Conservation (phyloP, 2,113 vertebrate genomes). For the Dipodomys spectabilis region DNA sequence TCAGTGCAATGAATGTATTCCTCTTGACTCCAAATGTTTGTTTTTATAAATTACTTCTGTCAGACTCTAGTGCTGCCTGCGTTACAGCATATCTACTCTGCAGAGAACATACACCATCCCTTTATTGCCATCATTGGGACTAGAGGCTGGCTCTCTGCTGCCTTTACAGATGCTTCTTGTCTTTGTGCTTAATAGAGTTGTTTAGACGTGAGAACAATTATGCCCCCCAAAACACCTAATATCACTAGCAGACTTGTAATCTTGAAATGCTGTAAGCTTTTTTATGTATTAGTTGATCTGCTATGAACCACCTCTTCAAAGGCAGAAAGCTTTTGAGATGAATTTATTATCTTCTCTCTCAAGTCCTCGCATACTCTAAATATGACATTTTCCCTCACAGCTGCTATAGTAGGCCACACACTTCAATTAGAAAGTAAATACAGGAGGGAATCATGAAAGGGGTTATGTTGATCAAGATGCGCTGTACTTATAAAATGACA, state of each 20-base stretch:
- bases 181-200: conserved; percentile 49
- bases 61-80: conserved; percentile 58
- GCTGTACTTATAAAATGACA: too few relatives aligned
- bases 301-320: conserved; percentile 61
- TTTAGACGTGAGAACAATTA: conserved; percentile 58
- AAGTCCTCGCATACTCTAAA: not conserved
- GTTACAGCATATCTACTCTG: conserved; percentile 61
- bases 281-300: not conserved
- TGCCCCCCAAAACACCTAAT: not conserved
- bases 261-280: not conserved
- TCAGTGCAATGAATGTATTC: conserved; percentile 66
- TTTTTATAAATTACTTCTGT: conserved; percentile 80
- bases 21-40: conserved; percentile 75
- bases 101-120: conserved; percentile 54
- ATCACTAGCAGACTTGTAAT: not conserved
- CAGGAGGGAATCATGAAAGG: too few relatives aligned
- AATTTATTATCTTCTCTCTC: conserved; percentile 1
- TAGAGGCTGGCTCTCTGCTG: conserved; percentile 47
- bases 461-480: too few relatives aligned
- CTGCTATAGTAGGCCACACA: not conserved
- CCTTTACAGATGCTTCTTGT: conserved; percentile 46
- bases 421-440: not conserved
- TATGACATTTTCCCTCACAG: conserved; percentile 17
- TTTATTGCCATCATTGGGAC: conserved; percentile 63
- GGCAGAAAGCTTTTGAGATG: not conserved